A percentile compares a stretch with the other conserved stretches of the same genome.
Evolutionary conservation across 2,113 vertebrate genomes (phyloP).

Genomic region (Morone chrysops): DNA sequence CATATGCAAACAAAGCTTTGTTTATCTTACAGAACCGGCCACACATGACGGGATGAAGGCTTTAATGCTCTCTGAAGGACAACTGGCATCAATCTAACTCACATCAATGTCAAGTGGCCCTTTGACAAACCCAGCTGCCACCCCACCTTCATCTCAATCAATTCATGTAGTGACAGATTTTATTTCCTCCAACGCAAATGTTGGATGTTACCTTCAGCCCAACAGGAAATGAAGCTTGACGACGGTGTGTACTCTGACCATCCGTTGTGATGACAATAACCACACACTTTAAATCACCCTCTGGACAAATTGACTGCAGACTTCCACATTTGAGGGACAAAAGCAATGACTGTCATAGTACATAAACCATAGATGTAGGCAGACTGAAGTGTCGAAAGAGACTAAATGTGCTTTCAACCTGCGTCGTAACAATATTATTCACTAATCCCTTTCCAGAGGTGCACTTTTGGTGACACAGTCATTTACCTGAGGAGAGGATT

Average conservation of each 20-base stretch:
- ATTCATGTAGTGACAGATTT: slow-evolving; percentile 29
- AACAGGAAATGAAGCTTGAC: slow-evolving; percentile 24
- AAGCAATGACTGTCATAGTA: slow-evolving; percentile 3
- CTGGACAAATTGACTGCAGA: slow-evolving; percentile 25
- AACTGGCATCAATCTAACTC: slow-evolving; percentile 54
- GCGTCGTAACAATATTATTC: slow-evolving; percentile 8
- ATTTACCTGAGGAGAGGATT: neutral
- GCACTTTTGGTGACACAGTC: neutral
- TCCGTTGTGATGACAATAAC: slow-evolving; percentile 1
- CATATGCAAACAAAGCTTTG: slow-evolving; percentile 30
- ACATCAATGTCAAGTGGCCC: slow-evolving; percentile 38
- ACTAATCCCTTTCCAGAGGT: slow-evolving; percentile 17
- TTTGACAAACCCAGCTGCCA: slow-evolving; percentile 24
- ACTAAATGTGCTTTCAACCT: neutral
- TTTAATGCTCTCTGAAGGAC: slow-evolving; percentile 38
- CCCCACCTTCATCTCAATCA: slow-evolving; percentile 3
- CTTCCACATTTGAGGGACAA: neutral
- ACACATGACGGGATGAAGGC: neutral
- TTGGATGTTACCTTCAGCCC: neutral
- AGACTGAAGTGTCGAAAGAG: neutral
- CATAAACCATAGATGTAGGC: neutral
- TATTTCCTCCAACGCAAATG: neutral
- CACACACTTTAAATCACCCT: slow-evolving; percentile 26
- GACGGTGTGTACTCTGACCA: slow-evolving; percentile 5
- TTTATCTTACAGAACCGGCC: slow-evolving; percentile 31